Evolutionary conservation across 2,888 invertebrate species (phyloP), one percentile per base, ranked within the genome.

Genomic region (Pollenia angustigena): DNA sequence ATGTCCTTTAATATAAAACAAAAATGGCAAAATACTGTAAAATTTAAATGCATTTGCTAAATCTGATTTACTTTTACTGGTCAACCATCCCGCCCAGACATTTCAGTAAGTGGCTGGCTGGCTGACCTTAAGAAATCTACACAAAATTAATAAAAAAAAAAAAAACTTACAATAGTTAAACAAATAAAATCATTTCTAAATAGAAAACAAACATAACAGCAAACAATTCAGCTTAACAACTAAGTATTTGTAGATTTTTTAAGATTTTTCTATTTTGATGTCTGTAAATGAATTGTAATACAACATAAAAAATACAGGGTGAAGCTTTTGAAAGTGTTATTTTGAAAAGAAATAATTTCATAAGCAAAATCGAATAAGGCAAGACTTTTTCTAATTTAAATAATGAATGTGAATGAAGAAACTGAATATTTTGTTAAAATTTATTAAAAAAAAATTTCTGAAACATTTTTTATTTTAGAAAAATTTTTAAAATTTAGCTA

Each of bases 81-180:
- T 12, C 9, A 60, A 75, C 76, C 40, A 54, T 82, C 76, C 58
- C 12, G 32, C n/a, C 44, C 12, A 23, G 32, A 32, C 32, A 32
- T 32, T 32, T 32, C 62, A 46, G 18, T 56, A 71, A 64, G 11
- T 58, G 68, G 23, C 32, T 64, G 64, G 14, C 40, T 81, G 60
- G 54, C 4, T 81, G 85, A 78, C 85, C 85, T 85, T 78, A 78
- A 81, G 58, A 81, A 58, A 54, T 50, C 16, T 50, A 71, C 52
- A 72, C 48, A 71, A 12, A 66, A 50, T 32, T 32, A 32, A 44
- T 23, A 46, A 69, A 79, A 46, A n/a, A 66, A 18, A n/a, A 66
- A 18, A 54, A 62, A 23, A 69, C 52, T 71, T 50, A 76, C n/a
- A 76, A 81, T 75, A 71, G 44, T 75, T 23, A 66, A 84, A 50